Base-by-base conservation (phyloP, 2,888 invertebrate species). In the Latrodectus elegans region DNA sequence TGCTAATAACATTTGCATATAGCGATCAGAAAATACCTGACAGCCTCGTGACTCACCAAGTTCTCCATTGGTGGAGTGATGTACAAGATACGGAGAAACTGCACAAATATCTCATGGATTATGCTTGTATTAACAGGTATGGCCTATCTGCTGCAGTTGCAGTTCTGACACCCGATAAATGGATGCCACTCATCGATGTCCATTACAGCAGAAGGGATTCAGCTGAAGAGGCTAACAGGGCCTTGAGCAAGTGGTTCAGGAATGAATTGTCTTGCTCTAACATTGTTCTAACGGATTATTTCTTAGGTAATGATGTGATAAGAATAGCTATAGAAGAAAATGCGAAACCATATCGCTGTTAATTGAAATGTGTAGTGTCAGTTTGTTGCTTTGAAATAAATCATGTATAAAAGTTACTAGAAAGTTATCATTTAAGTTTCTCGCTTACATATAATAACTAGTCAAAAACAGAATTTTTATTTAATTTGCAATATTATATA, bases 251-350 rank as follows among this genome's bases (percentile, higher is more conserved):
- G 17, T 89, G 89, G 90, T 89, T 89, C 51, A 22, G 84, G 10
- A 77, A 84, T 8, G 89, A 89, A 84, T 72, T 73, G 52, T 64
- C 80, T 14, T 88, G 89, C 26, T 55, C 85, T 11, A 90, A 90
- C 68, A 85, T 90, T 14, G 53, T 90, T 10, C 64, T 88, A 10
- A 87, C 79, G 22, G 90, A 90, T 72, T 90, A 80, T 79, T 90
- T 89, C 73, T 84, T 88, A 10, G 89, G 89, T 17, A 90, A 88
- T 73, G 84, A 90, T 78, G 17, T 89, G 3, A 88, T 90, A 12
- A 76, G 76, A 38, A 67, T 76, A 9, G 65, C 81, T 4, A 88
- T 88, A 53, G 82, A 89, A 81, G 86, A 22, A 12, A 89, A 78
- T 64, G 76, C 22, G 12, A 75, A 76, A 14, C 9, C 10, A 11